A percentile compares a stretch with the other conserved stretches of the same genome.
Conservation (phyloP, 1,140 invertebrate species). For the Glomeris maerens region DNA sequence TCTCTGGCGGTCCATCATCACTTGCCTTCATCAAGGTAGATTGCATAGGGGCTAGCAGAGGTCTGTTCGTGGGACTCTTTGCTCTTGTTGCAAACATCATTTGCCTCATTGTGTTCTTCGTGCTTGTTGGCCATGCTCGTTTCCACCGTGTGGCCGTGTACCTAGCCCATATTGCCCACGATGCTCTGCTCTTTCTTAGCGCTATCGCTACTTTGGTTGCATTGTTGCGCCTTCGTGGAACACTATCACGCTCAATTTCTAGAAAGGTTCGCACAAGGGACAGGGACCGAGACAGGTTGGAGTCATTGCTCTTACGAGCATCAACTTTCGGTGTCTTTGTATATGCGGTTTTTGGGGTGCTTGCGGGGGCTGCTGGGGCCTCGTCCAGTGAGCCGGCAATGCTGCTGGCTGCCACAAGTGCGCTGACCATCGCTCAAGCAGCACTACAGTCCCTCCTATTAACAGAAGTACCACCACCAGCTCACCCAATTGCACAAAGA, state of each 20-base stretch:
- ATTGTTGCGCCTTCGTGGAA: slow-evolving; percentile 55
- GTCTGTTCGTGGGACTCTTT: slow-evolving; percentile 82
- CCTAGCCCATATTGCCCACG: slow-evolving; percentile 77
- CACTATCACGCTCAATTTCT: slow-evolving; percentile 59
- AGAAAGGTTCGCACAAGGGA: not conserved
- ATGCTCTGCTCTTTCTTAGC: slow-evolving; percentile 67
- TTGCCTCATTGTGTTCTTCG: slow-evolving; percentile 86
- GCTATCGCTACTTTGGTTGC: slow-evolving; percentile 78
- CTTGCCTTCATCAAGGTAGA: slow-evolving; percentile 62
- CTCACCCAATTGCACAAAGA: too few relatives aligned
- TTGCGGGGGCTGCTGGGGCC: slow-evolving; percentile 56
- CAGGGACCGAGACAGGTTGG: slow-evolving; percentile 52
- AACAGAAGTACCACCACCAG: too few relatives aligned
- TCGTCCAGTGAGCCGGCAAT: slow-evolving; percentile 72
- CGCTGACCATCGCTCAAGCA: slow-evolving; percentile 72
- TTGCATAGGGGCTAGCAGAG: slow-evolving; percentile 74
- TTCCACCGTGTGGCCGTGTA: slow-evolving; percentile 66
- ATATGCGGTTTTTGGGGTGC: slow-evolving; percentile 83
- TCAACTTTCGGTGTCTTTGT: slow-evolving; percentile 82
- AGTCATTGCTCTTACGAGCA: slow-evolving; percentile 71
- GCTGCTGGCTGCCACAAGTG: slow-evolving; percentile 73
- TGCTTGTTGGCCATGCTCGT: slow-evolving; percentile 66
- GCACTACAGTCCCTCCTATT: slow-evolving; percentile 87
- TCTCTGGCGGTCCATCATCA: slow-evolving; percentile 39
- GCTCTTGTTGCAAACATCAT: slow-evolving; percentile 79